Evolutionary conservation across 2,113 vertebrate genomes (phyloP).

Genomic region (Anhinga rufa): DNA sequence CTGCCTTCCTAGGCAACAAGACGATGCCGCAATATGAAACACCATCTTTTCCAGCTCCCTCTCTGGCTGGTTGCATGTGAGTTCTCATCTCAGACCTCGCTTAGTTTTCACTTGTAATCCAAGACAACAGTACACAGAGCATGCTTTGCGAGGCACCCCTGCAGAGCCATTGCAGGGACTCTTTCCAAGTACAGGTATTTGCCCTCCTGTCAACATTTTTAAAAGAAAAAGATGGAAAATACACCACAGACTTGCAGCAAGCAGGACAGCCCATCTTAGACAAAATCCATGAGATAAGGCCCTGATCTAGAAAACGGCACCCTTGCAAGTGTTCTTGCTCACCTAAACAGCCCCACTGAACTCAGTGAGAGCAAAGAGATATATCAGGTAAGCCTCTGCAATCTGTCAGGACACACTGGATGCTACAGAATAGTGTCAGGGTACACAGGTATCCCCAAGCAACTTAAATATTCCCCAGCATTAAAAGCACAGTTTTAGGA

Average conservation of each 20-base stretch:
- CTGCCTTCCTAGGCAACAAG: background rate
- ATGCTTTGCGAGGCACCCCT: background rate
- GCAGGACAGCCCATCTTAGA: background rate
- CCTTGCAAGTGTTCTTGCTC: background rate
- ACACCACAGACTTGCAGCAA: background rate
- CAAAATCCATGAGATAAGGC: background rate
- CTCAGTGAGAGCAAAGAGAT: background rate
- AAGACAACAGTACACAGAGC: background rate
- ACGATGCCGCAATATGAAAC: background rate
- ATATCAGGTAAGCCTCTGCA: background rate
- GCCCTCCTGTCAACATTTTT: background rate
- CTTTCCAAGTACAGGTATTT: background rate
- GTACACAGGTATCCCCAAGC: background rate
- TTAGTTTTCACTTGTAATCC: background rate
- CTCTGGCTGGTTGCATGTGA: fast-evolving
- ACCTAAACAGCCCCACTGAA: background rate
- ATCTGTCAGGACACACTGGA: background rate
- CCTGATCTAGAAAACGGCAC: background rate
- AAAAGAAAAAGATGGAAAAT: background rate
- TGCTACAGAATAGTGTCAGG: background rate
- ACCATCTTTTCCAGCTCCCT: background rate
- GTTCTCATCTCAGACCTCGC: background rate
- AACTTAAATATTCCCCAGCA: background rate
- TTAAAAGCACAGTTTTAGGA: background rate
- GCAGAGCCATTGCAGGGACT: background rate